phyloP scores from a whole-genome alignment of 2,888 invertebrate species.

The Drosophila antonietae region DNA sequence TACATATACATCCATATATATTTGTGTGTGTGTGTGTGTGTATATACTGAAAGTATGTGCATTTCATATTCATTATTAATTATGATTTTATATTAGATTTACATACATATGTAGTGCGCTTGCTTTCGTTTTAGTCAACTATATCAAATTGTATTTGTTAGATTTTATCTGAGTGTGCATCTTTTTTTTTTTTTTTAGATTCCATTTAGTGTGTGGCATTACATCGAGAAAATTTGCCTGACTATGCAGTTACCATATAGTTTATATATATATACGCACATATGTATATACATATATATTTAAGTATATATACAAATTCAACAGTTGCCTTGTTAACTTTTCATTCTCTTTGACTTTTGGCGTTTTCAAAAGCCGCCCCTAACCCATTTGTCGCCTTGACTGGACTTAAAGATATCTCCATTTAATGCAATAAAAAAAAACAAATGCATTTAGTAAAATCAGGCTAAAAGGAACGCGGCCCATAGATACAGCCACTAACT shows the following conservation, averaged over 20 bases:
- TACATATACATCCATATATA: conserved; percentile 2
- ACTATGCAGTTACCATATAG: conserved; percentile 31
- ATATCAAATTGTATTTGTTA: conserved; percentile 38
- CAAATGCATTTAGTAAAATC: conserved; percentile 23
- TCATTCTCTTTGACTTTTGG: conserved; percentile 24
- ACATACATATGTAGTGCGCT: conserved; percentile 34
- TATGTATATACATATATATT: conserved; percentile 17
- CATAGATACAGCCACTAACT: conserved; percentile 68
- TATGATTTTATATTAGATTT: conserved; percentile 24
- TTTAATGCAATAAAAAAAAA: background rate
- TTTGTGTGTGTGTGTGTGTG: background rate
- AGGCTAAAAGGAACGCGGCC: conserved; percentile 54
- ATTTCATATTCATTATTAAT: conserved; percentile 19
- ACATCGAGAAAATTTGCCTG: conserved; percentile 46
- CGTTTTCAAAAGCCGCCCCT: conserved; percentile 18
- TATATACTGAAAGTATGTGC: conserved; percentile 33
- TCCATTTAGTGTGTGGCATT: conserved; percentile 45
- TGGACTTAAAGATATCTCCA: conserved; percentile 20
- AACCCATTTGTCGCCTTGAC: conserved; percentile 24
- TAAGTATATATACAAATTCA: conserved; percentile 70
- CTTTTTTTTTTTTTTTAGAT: conserved; percentile 16
- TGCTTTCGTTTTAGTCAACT: conserved; percentile 2
- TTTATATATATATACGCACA: conserved; percentile 19
- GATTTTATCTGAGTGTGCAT: background rate
- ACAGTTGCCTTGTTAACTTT: conserved; percentile 71